Evolutionary conservation across 2,888 invertebrate species (phyloP), one percentile per base, ranked within the genome.

Genomic region (Periphyllus acericola): DNA sequence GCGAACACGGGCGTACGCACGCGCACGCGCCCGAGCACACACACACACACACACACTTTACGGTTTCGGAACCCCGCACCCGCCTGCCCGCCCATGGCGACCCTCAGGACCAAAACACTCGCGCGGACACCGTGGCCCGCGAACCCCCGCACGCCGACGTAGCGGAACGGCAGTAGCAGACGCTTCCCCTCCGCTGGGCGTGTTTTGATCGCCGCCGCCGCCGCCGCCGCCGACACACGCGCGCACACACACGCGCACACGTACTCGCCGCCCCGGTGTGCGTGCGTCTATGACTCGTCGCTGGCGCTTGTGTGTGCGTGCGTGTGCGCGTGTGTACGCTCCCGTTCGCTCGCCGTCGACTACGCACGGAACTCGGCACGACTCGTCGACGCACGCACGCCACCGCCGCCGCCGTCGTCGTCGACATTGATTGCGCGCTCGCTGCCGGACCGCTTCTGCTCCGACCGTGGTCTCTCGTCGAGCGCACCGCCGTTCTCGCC

Each of bases 181-280:
- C 78, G 25, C 11, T 68, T 68, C 68, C 32, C 68, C 68, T 66
- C 29, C 40, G 68, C 81, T 71, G 81, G 81, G 81, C 81, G 81
- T 81, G 68, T 68, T 71, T 32, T 32, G 29, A 21, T 40, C 81
- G 14, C 68, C 79, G 4, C 14, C 68, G 34, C 21, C 52, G 29
- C 29, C 79, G 36, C 21, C 78, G 52, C 52, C 52, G 32, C 52
- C 78, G 11, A 1, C 60, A 19, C 36, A 1, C 79, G 9, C n/a
- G 3, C 79, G 34, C 34, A 36, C 60, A 14, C 78, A 55, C 78
- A 1, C 34, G 32, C 34, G 21, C 66, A 21, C 32, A 34, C 40
- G 9, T 32, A n/a, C 21, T 29, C 55, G 25, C 36, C 0, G 5
- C 29, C 29, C 17, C 17, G 11, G 32, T 55, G 25, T 55, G 52